Evolutionary conservation across 1,140 invertebrate species (phyloP), one percentile per base, ranked within the genome.

Genomic region (Orchestia grillus): DNA sequence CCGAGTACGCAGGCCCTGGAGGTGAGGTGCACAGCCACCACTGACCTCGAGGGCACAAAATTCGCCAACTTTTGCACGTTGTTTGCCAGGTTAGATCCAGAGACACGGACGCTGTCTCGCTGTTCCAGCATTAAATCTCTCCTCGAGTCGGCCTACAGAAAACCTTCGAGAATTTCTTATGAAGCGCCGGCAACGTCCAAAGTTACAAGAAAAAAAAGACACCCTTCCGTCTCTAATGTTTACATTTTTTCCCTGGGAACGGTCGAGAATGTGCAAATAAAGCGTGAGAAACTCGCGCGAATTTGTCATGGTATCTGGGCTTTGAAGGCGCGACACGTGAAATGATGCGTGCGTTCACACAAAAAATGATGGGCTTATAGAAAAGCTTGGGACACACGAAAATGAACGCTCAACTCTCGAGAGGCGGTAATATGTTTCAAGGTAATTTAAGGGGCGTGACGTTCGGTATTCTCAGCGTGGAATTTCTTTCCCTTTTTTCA

Each of bases 91-190:
- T 77, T 77, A 36, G 62, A 77, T 77, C 62, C 28, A 77, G 62
- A 77, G 62, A 77, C 62, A 77, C 28, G 62, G 62, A 28, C 62
- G 62, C 62, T 77, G 62, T 77, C 62, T 77, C 62, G 62, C 62
- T 77, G 62, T 77, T 77, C 62, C 62, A 77, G 62, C 62, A 77
- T 77, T 77, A 77, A 77, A 77, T 77, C 62, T 77, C 62, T 77
- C 62, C 62, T 77, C 62, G 62, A 77, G 62, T 77, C 62, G 62
- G 62, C 62, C 62, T 77, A 77, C 62, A 77, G 62, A 77, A 77
- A 77, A 77, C 62, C 62, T 77, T 77, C 62, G 62, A 77, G 62
- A 77, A 77, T 77, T 77, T 77, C 62, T 77, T 77, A 77, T 77
- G 62, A 77, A 77, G 62, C 62, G 62, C 62, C 62, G 47, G 28